These are phyloP conservation scores for Geotrypetes seraphini DNA, from an alignment of 2,797 vertebrate genomes.

Conservation along the genomic window DNA sequence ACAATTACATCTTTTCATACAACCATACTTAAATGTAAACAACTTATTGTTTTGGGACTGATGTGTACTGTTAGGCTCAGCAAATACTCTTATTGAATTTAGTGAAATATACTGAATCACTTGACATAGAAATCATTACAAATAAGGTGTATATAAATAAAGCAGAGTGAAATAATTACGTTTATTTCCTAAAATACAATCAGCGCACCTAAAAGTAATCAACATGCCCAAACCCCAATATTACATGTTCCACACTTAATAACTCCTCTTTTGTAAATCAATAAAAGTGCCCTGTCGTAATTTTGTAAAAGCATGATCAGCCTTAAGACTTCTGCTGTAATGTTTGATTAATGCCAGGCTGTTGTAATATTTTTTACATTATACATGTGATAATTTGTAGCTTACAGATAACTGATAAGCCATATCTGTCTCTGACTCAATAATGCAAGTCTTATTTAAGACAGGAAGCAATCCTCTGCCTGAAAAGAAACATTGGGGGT, in stretches of 20 bases:
- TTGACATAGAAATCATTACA: constrained; percentile 53
- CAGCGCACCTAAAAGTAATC: constrained; percentile 61
- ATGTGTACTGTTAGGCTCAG: constrained; percentile 34
- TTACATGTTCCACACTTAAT: constrained; percentile 50
- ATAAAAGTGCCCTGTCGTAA: constrained; percentile 2
- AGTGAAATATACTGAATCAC: constrained; percentile 43
- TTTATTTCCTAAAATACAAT: constrained; percentile 50
- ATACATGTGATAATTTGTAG: neutral
- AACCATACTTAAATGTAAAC: constrained; percentile 36
- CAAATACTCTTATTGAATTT: constrained; percentile 36
- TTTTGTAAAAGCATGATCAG: constrained; percentile 1
- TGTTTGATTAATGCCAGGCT: neutral
- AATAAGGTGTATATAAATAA: constrained; percentile 47
- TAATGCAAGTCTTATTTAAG: too few species aligned
- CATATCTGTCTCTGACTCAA: too few species aligned
- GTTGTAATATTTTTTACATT: neutral
- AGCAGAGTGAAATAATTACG: constrained; percentile 43
- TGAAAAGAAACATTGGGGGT: too few species aligned
- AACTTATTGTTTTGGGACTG: constrained; percentile 17
- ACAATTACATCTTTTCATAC: constrained; percentile 19
- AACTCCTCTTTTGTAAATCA: constrained; percentile 24
- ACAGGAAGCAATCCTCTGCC: too few species aligned
- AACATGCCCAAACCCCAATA: constrained; percentile 33
- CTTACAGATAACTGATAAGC: neutral
- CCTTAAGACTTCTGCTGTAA: neutral